Conservation (phyloP, 2,113 vertebrate genomes). For the Hippocampus barbouri region DNA sequence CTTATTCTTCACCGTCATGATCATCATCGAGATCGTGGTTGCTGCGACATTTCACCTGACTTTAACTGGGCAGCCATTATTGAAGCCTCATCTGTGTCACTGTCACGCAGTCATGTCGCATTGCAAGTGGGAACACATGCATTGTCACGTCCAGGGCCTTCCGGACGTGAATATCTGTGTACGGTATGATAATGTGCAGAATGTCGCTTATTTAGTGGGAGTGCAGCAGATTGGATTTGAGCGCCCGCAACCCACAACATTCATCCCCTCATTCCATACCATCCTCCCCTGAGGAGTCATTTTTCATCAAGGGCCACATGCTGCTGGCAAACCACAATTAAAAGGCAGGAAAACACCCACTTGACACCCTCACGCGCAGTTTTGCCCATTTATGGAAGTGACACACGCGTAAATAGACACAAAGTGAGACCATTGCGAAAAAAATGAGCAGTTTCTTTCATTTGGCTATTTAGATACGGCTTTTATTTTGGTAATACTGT, state of each 20-base stretch:
- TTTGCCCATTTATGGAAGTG: neutral
- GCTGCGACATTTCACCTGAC: conserved; percentile 24
- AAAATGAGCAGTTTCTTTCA: neutral
- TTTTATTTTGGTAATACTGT: neutral
- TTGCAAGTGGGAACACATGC: conserved; percentile 44
- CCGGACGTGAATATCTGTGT: neutral
- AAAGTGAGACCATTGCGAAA: conserved; percentile 8
- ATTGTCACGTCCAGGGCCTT: conserved; percentile 2
- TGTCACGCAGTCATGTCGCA: conserved; percentile 53
- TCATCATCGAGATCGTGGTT: conserved; percentile 11
- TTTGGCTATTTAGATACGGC: neutral
- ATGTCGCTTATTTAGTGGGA: conserved; percentile 11
- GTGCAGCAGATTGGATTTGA: conserved; percentile 20
- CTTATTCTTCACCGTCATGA: neutral
- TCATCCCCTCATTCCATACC: neutral
- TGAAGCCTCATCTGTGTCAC: conserved; percentile 32
- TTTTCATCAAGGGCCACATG: conserved; percentile 33
- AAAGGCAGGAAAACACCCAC: conserved; percentile 38
- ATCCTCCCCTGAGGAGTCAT: conserved; percentile 17
- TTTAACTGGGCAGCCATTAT: neutral
- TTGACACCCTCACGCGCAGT: conserved; percentile 9
- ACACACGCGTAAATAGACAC: neutral
- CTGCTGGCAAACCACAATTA: conserved; percentile 31
- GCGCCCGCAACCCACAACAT: neutral
- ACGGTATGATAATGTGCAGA: neutral